phyloP scores from a whole-genome alignment of 2,113 vertebrate species.

The Orthonyx spaldingii region DNA sequence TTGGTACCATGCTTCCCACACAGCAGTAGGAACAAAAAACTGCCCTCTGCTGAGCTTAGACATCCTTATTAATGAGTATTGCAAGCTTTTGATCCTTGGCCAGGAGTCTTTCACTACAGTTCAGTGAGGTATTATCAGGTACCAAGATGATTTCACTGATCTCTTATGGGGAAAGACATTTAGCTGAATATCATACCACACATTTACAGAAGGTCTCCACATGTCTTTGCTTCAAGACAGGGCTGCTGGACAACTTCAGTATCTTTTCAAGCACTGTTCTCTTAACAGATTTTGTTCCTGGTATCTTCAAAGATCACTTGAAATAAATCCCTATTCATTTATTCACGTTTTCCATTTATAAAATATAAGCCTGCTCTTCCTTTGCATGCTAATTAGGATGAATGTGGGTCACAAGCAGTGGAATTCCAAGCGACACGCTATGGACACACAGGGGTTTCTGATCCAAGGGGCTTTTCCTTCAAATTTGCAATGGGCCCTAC shows the following conservation, averaged over 20 bases:
- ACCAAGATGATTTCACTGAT: not conserved
- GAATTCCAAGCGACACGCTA: not conserved
- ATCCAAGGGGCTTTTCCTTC: not conserved
- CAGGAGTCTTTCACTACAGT: not conserved
- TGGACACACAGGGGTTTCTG: not conserved
- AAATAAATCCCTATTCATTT: not conserved
- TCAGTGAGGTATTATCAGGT: not conserved
- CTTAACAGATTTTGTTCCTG: not conserved
- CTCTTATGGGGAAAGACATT: not conserved
- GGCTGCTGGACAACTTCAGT: not conserved
- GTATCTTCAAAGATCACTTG: not conserved
- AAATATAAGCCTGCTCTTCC: not conserved
- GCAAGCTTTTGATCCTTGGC: not conserved
- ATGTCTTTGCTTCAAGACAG: conserved; percentile 2
- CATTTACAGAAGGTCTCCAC: not conserved
- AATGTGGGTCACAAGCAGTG: not conserved
- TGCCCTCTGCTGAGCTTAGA: not conserved
- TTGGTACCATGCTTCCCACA: not conserved
- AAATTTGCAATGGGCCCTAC: not conserved
- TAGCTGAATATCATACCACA: not conserved
- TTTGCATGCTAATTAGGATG: not conserved
- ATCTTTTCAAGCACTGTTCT: not conserved
- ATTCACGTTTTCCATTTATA: not conserved
- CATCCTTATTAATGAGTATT: not conserved
- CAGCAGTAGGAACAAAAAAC: not conserved